Evolutionary conservation across 2,797 vertebrate genomes (phyloP), one percentile per base, ranked within the genome.

Genomic region (Myotis daubentonii): DNA sequence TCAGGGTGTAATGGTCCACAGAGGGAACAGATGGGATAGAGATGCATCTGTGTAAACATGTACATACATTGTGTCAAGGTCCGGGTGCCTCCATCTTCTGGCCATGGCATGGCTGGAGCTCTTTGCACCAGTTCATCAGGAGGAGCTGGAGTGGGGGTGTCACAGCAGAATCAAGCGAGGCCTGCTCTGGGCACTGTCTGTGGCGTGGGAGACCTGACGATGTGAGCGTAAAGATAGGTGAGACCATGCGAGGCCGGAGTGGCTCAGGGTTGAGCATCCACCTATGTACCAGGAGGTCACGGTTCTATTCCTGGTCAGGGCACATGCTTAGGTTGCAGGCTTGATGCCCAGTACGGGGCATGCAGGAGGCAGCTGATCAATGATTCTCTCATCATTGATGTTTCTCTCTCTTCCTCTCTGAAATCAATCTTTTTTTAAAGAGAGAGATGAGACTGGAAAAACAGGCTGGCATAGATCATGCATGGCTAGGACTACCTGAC

Each of bases 41-140:
- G 41, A 51, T 30, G 44, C 11, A 22, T 60, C 16, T 1, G 11
- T 4, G 12, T 25, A 13, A 22, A 75, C 12, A 47, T 49, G 4
- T 22, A 47, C 10, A 44, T 11, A 0, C 10, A 16, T 16, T 44
- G 22, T 22, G 28, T 51, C 55, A 16, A 28, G 53, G 38, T 25
- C 20, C 38, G 2, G 0, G 17, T 20, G 72, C 68, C 55, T 90
- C 66, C 1, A 0, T 19, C 75, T 90, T 68, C 76, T 9, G 49
- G 80, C 30, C n/a, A 16, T 1, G 20, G 72, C 9, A 3, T 6
- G 51, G 51, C 23, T 44, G 11, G n/a, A 38, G 30, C 28, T 76
- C 68, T 66, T 12, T 9, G 2, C 28, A 19, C 9, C 22, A 16
- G 62, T 72, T 80, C 5, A 5, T 25, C 0, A 0, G 5, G 3